Evolutionary conservation across 2,888 invertebrate genomes (phyloP), one percentile per base, ranked within the genome.

Genomic region (Cantharis nigra): DNA sequence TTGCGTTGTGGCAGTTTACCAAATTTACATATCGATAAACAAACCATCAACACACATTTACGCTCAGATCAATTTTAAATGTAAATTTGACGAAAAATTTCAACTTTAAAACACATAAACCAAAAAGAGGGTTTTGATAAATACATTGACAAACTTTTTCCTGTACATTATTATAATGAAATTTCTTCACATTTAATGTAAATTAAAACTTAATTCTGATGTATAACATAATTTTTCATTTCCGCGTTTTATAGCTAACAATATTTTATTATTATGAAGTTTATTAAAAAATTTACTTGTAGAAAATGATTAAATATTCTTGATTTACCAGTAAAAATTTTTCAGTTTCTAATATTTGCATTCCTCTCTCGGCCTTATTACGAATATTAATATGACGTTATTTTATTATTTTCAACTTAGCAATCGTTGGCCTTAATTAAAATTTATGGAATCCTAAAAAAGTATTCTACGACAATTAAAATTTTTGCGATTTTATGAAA

Each of bases 1-100:
- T 23, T 67, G 65, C 65, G 26, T 26, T 23, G 20, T 67, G 20
- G 26, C 16, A 18, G 26, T 67, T 67, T 20, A 11, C 23, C 26
- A 67, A 67, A 67, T 67, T 67, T 67, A 11, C 64, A 64, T 64
- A 20, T 67, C 65, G 65, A 67, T 20, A 67, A 67, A 67, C 65
- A 67, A 67, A 23, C 65, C 65, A 67, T 67, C 26, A 64, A 20
- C 23, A 7, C n/a, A 49, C 7, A 49, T 49, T 49, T 49, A 23
- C 20, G 13, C 26, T 11, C n/a, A 23, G 10, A 23, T 16, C 23
- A 67, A 67, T 67, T 67, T 23, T n/a, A 67, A 67, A 49, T 49
- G n/a, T 49, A 49, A 49, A 49, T 49, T 49, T n/a, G 2, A 7
- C n/a, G 49, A 49, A 49, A 49, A 49, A 49, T 49, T 49, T 49